phyloP scores from a whole-genome alignment of 2,113 vertebrate genomes.

The Motacilla alba region DNA sequence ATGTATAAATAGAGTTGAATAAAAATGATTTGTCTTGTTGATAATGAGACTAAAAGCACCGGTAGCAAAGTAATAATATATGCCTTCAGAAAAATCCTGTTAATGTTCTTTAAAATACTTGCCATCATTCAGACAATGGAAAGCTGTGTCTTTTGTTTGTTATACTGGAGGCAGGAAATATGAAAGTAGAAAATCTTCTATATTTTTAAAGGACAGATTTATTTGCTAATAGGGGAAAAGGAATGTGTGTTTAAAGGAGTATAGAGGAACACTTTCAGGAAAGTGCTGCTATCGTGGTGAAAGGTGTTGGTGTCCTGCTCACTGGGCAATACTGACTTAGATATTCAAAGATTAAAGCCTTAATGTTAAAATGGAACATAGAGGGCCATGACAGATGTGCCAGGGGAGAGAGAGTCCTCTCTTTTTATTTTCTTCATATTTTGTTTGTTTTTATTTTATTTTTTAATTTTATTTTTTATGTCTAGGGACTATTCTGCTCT shows the following conservation, averaged over 20 bases:
- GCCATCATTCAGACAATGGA: background rate
- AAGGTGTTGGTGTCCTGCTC: background rate
- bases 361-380: background rate
- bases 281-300: background rate
- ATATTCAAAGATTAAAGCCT: background rate
- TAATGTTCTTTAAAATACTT: conserved; percentile 10
- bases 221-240: background rate
- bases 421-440: background rate
- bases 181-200: background rate
- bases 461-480: background rate
- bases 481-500: background rate
- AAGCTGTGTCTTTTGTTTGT: background rate
- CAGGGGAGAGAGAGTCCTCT: background rate
- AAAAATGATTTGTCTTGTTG: conserved; percentile 50
- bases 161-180: background rate
- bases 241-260: background rate
- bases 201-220: background rate
- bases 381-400: background rate
- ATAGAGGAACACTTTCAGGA: background rate
- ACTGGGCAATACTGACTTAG: background rate
- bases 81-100: background rate
- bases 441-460: background rate
- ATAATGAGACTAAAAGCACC: conserved; percentile 20
- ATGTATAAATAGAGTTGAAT: conserved; percentile 35
- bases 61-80: conserved; percentile 19